These are phyloP conservation scores for Stegodyphus dumicola DNA, from an alignment of 1,140 invertebrate genomes.

Conservation along the genomic window DNA sequence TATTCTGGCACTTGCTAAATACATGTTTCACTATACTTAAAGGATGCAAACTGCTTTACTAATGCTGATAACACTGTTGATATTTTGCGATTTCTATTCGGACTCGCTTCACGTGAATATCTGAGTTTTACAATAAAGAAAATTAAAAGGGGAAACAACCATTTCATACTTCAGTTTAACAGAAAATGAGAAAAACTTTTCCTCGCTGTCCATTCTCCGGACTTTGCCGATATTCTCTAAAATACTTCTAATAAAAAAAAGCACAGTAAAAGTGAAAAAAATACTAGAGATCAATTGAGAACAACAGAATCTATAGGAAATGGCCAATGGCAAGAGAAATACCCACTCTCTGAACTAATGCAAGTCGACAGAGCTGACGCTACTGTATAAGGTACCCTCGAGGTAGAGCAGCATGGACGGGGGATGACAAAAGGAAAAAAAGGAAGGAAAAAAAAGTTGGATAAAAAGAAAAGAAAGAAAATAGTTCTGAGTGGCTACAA, in stretches of 20 bases:
- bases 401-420: constrained; percentile 14
- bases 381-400: constrained; percentile 24
- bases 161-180: too few relatives aligned
- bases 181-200: neutral
- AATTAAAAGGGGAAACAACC: too few relatives aligned
- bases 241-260: constrained; percentile 6
- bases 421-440: constrained; percentile 17
- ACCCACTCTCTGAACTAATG: constrained; percentile 48
- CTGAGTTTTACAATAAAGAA: too few relatives aligned
- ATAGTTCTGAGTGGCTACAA: constrained; percentile 51
- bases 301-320: constrained; percentile 49
- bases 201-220: constrained; percentile 5
- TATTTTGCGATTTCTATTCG: too few relatives aligned
- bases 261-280: constrained; percentile 30
- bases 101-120: too few relatives aligned
- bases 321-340: constrained; percentile 51
- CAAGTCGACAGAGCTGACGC: constrained; percentile 34
- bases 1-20: too few relatives aligned
- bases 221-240: constrained; percentile 34
- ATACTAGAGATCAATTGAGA: constrained; percentile 45
- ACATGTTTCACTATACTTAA: too few relatives aligned
- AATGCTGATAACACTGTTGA: too few relatives aligned
- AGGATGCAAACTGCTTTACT: too few relatives aligned
- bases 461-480: neutral
- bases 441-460: neutral